A percentile compares a stretch with the other conserved stretches of the same genome.
Conservation (phyloP, 37 sponge, comb jelly and placozoan genomes). For the Beroe ovata region DNA sequence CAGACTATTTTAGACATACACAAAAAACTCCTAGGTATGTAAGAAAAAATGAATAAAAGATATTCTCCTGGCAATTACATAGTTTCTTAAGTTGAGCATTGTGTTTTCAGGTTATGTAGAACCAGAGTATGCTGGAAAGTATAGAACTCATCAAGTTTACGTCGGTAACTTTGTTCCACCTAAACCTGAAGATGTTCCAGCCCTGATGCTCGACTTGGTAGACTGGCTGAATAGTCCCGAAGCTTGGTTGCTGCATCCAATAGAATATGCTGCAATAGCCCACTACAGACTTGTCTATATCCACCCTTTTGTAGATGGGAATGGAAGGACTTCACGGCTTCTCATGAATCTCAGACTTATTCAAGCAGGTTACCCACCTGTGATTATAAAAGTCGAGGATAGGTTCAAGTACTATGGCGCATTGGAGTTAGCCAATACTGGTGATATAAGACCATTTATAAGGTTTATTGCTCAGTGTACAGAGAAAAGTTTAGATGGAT, state of each 20-base stretch:
- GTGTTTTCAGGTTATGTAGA: constrained; percentile 44
- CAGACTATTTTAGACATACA: constrained; percentile 66
- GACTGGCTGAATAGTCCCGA: constrained; percentile 69
- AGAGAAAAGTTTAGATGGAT: constrained; percentile 69
- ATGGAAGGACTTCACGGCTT: constrained; percentile 69
- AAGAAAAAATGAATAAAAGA: neutral
- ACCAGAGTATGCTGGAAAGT: constrained; percentile 45
- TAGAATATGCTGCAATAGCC: constrained; percentile 69
- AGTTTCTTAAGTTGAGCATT: too few species aligned
- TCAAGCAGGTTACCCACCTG: constrained; percentile 70
- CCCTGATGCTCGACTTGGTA: constrained; percentile 62
- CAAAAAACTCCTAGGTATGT: constrained; percentile 25
- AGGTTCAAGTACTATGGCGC: constrained; percentile 68
- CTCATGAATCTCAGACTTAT: constrained; percentile 70
- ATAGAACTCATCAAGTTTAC: constrained; percentile 68
- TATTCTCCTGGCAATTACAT: too few species aligned
- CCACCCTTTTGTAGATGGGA: constrained; percentile 73
- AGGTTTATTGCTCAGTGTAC: constrained; percentile 68
- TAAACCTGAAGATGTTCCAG: constrained; percentile 68
- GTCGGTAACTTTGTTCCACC: constrained; percentile 69
- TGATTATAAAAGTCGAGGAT: constrained; percentile 69
- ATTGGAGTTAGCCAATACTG: constrained; percentile 67
- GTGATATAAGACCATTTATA: constrained; percentile 70
- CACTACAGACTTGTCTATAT: constrained; percentile 70
- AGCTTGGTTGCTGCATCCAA: constrained; percentile 68